Evolutionary conservation across 2,888 invertebrate species (phyloP).

Genomic region (Heliconius hortense): DNA sequence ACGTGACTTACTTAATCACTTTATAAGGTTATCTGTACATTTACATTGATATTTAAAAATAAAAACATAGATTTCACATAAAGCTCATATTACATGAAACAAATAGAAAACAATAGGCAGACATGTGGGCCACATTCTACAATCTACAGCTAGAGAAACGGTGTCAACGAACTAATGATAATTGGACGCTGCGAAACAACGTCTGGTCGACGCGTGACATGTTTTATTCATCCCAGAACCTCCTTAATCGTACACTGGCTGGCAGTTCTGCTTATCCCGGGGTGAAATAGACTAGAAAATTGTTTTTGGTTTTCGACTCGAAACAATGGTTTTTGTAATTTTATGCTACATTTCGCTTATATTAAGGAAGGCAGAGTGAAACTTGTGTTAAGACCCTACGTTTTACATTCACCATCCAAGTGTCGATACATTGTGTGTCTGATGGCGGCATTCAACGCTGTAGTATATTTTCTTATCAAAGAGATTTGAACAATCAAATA

Average conservation of each 20-base stretch:
- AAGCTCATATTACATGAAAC: not conserved
- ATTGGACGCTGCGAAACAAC: slow-evolving; percentile 32
- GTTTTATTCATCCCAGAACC: slow-evolving; percentile 40
- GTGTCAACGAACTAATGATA: slow-evolving; percentile 36
- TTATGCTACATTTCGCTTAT: not conserved
- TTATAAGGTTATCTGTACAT: not conserved
- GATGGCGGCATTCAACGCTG: no score
- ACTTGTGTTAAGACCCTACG: not conserved
- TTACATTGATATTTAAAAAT: not conserved
- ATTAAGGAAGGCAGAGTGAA: not conserved
- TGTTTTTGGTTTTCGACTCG: not conserved
- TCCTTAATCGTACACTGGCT: slow-evolving; percentile 27
- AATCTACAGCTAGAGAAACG: slow-evolving; percentile 26
- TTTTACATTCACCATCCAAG: not conserved
- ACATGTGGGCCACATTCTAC: slow-evolving; percentile 20
- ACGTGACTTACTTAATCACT: no score
- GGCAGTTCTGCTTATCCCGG: not conserved
- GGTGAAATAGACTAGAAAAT: not conserved
- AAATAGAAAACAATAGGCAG: slow-evolving; percentile 9
- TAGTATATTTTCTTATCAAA: no score
- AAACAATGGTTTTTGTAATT: not conserved
- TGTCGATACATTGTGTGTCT: no score
- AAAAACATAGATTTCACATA: not conserved
- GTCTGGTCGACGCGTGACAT: slow-evolving; percentile 37
- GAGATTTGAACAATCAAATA: no score